Evolutionary conservation across 1,140 invertebrate genomes (phyloP).

Genomic region (Arion vulgaris): DNA sequence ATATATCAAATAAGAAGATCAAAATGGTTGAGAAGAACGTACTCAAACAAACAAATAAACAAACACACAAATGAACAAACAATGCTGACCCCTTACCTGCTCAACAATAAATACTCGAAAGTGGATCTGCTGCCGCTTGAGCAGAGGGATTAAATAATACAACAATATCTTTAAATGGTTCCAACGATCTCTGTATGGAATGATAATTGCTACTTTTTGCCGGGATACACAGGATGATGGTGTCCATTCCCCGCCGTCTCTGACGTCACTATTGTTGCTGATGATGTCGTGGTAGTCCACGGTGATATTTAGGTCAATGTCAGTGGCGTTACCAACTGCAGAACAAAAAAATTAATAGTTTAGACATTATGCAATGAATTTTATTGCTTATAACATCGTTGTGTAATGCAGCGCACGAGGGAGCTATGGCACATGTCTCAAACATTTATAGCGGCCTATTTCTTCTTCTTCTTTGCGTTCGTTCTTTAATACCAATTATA

Average conservation of each 20-base stretch:
- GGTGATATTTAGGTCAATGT: slow-evolving; percentile 3
- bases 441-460: too few relatives aligned
- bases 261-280: slow-evolving; percentile 44
- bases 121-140: slow-evolving; percentile 89
- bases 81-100: slow-evolving; percentile 76
- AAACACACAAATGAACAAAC: background rate
- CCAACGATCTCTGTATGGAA: slow-evolving; percentile 82
- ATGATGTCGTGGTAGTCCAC: slow-evolving; percentile 39
- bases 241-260: slow-evolving; percentile 52
- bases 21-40: too few relatives aligned
- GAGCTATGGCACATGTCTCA: too few relatives aligned
- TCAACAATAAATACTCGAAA: slow-evolving; percentile 94
- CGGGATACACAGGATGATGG: slow-evolving; percentile 57
- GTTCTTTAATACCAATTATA: too few relatives aligned
- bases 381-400: too few relatives aligned
- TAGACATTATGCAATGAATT: too few relatives aligned
- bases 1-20: too few relatives aligned
- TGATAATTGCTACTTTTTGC: slow-evolving; percentile 64
- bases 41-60: too few relatives aligned
- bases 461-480: too few relatives aligned
- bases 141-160: slow-evolving; percentile 91
- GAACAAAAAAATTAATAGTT: background rate
- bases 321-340: slow-evolving; percentile 19
- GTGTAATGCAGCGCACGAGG: too few relatives aligned
- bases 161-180: slow-evolving; percentile 86